These are phyloP conservation scores for Umimayanthus kanabou DNA, from an alignment of 92 coral and sea anemone genomes.

Conservation along the genomic window DNA sequence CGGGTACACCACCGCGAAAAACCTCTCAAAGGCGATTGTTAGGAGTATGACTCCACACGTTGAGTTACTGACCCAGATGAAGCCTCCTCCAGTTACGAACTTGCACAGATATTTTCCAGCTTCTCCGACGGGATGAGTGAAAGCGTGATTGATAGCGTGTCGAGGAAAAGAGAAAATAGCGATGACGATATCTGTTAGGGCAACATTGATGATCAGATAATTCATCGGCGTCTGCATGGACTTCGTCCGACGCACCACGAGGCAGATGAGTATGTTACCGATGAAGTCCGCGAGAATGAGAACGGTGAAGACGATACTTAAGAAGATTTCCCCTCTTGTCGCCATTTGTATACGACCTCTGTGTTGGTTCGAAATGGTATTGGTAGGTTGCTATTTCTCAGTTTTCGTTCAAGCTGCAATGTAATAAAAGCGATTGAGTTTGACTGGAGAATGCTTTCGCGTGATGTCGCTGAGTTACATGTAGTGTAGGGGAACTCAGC, in stretches of 20 bases:
- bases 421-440: too few species aligned
- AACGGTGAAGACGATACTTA: slow-evolving; percentile 10
- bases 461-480: too few species aligned
- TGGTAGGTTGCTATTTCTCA: too few species aligned
- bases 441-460: too few species aligned
- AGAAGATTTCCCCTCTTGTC: background rate
- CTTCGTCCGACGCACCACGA: background rate
- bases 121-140: slow-evolving; percentile 22
- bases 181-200: slow-evolving; percentile 38
- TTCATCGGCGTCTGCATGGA: background rate
- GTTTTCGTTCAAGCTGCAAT: too few species aligned
- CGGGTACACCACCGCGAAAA: slow-evolving; percentile 56
- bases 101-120: slow-evolving; percentile 49
- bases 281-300: background rate
- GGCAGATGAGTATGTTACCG: slow-evolving; percentile 26
- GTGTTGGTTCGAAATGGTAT: too few species aligned
- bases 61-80: slow-evolving; percentile 60
- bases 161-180: slow-evolving; percentile 35
- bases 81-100: background rate
- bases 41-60: slow-evolving; percentile 53
- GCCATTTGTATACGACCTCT: background rate
- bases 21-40: slow-evolving; percentile 60
- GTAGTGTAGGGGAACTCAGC: too few species aligned
- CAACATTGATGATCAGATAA: background rate
- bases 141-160: slow-evolving; percentile 13